Percentiles rank a stretch among this genome's conserved stretches.
Evolutionary conservation across 2,113 vertebrate species (phyloP).

Genomic region (Cathartes aura): DNA sequence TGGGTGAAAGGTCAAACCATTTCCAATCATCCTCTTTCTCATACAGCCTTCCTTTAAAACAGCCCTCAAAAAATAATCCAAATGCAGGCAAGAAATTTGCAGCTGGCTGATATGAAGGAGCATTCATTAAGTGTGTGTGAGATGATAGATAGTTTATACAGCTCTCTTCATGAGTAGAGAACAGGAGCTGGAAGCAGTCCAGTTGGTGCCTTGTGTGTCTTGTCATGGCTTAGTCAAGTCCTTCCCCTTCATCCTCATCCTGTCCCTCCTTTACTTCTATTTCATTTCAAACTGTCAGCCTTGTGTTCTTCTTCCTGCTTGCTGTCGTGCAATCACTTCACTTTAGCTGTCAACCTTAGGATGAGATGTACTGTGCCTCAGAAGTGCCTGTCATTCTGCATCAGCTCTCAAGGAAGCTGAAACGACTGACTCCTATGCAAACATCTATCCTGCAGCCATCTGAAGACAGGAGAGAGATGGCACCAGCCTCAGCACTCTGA

Average conservation of each 20-base stretch:
- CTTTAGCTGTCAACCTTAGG: neutral
- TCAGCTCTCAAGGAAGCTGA: neutral
- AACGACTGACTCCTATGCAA: neutral
- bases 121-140: neutral
- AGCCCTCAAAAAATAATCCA: neutral
- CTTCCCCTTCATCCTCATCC: neutral
- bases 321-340: rapidly evolving
- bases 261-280: neutral
- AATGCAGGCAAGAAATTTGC: neutral
- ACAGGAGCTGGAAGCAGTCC: neutral
- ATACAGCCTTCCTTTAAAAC: neutral
- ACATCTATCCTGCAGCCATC: neutral
- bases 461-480: neutral
- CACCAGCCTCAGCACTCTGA: neutral
- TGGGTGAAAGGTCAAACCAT: neutral
- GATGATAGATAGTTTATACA: neutral
- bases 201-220: neutral
- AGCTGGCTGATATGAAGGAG: neutral
- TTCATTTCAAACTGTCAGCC: neutral
- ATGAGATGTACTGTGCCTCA: neutral
- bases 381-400: neutral
- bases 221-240: neutral
- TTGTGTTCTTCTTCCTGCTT: neutral
- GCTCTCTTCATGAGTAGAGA: neutral
- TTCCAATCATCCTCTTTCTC: neutral